Base-by-base conservation (phyloP, 1,140 invertebrate species). In the Megalonaias nervosa region DNA sequence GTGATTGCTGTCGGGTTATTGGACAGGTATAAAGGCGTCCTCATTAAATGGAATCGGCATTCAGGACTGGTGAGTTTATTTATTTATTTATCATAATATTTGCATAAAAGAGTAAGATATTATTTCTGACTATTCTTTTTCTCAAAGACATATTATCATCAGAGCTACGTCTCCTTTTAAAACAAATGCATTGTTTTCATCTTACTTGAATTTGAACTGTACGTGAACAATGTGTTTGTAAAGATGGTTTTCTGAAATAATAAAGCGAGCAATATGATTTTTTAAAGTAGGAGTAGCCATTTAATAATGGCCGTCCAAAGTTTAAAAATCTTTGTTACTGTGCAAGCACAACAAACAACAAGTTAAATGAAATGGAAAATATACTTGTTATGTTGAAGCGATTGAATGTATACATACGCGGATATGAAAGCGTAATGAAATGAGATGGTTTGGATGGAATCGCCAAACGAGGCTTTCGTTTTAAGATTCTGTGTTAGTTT, bases 1-100 rank as follows among this genome's bases (percentile, higher is more conserved):
- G 84, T 93, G 6, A 85, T 93, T 12, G 88, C 90, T 23, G 87
- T 89, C 15, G 84, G 82, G 4, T 88, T 88, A 56, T 65, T 88
- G 17, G 69, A 85, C 38, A 83, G 73, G 57, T 67, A 82, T 13
- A 67, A 77, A 0, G 86, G 86, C 17, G 85, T 86, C 31, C 38
- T 88, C 0, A 70, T 82, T 57, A 80, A 79, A 0, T 78, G 81
- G 75, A 72, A 86, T 58, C 23, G 61, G 48, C 70, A 71, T 67
- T 86, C 86, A 9, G 85, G 79, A n/a, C 73, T 85, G 71, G 86
- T 88, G 80, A 82, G 83, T 81, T 17, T 23, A n/a, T 6, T 38
- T 23, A 21, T 31, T 11, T 31, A 31, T 31, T 31, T 31, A 31
- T 31, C n/a, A n/a, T n/a, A n/a, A n/a, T n/a, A n/a, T 26, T 26